Evolutionary conservation across 2,113 vertebrate genomes (phyloP).

Genomic region (Thryonomys swinderianus): DNA sequence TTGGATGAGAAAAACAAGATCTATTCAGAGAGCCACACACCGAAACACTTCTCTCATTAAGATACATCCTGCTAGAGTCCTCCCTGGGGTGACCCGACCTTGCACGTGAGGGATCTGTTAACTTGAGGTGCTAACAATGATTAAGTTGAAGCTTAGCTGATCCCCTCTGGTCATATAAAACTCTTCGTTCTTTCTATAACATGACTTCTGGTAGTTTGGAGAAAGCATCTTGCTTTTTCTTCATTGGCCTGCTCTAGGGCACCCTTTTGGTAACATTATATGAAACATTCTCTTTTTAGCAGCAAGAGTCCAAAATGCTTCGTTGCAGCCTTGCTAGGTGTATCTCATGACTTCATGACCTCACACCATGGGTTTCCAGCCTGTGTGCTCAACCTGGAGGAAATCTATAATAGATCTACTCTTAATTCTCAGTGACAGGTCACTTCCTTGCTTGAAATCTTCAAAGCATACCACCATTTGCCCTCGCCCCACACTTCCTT

Average conservation of each 20-base stretch:
- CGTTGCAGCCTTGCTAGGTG: background rate
- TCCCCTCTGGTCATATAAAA: background rate
- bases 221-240: background rate
- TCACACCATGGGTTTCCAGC: background rate
- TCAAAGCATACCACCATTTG: background rate
- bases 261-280: background rate
- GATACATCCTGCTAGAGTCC: background rate
- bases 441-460: constrained; percentile 25
- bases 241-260: background rate
- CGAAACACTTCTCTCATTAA: constrained; percentile 25
- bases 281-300: background rate
- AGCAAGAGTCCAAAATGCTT: background rate
- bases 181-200: background rate
- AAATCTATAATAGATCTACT: background rate
- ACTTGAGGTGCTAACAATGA: background rate
- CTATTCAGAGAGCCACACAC: background rate
- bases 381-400: background rate
- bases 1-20: constrained; percentile 53
- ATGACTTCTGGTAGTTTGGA: background rate
- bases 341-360: background rate
- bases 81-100: background rate
- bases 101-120: background rate
- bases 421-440: background rate
- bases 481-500: background rate
- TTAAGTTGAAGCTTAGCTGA: background rate